Evolutionary conservation across 2,797 vertebrate genomes (phyloP).

Genomic region (Trachurus trachurus): DNA sequence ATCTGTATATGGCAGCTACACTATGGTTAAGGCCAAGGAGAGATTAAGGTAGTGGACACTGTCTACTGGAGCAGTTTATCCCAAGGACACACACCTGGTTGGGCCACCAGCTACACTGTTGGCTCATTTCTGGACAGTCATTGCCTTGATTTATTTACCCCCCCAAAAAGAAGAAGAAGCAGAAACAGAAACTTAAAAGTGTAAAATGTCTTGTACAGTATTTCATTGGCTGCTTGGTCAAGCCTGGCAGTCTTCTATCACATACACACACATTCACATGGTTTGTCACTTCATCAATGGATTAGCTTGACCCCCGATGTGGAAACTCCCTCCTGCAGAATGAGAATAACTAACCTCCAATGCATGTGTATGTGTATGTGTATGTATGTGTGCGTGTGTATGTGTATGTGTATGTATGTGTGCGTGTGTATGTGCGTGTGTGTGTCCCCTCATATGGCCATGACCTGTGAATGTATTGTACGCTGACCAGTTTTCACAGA

Average conservation of each 20-base stretch:
- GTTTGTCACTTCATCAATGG: neutral
- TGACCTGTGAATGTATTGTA: constrained; percentile 2
- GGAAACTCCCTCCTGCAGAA: neutral
- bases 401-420: neutral
- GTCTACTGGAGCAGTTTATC: neutral
- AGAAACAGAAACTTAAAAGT: too few species aligned
- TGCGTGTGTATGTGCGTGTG: neutral
- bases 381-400: neutral
- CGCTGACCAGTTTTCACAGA: constrained; percentile 26
- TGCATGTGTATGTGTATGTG: neutral
- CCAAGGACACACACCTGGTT: neutral
- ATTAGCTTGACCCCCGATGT: neutral
- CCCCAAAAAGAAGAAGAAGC: neutral
- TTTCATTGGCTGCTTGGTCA: too few species aligned
- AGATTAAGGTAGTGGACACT: too few species aligned
- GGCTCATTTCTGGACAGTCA: neutral
- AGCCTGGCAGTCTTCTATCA: constrained; percentile 3
- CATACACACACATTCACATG: neutral
- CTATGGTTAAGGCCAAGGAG: too few species aligned
- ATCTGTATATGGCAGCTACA: neutral
- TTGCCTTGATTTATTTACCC: neutral
- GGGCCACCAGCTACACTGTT: neutral
- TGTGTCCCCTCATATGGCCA: neutral
- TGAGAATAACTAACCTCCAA: neutral
- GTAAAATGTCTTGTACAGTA: too few species aligned